Percentiles rank a stretch among this genome's conserved stretches.
These are phyloP conservation scores for Bedellia somnulentella DNA, from an alignment of 2,888 invertebrate genomes.

Conservation along the genomic window DNA sequence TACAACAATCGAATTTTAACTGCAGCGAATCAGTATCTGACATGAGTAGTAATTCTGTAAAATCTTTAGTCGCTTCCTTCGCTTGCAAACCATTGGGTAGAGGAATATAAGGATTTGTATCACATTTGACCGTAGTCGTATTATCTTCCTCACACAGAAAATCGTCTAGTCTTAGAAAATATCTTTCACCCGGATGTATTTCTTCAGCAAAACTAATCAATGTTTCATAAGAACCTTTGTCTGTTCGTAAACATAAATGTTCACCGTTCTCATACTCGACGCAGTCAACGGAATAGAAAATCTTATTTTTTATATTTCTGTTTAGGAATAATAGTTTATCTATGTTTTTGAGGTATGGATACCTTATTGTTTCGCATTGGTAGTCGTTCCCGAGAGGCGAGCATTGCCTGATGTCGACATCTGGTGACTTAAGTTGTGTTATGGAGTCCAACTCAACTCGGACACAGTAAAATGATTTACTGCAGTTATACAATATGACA, in stretches of 20 bases:
- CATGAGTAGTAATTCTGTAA: constrained; percentile 27
- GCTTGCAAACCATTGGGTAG: constrained; percentile 21
- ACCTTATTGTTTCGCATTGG: constrained; percentile 29
- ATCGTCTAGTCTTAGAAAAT: constrained; percentile 36
- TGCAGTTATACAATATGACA: constrained; percentile 27
- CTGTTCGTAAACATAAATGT: constrained; percentile 33
- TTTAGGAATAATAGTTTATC: constrained; percentile 36
- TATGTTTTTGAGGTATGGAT: constrained; percentile 29
- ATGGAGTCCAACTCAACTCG: constrained; percentile 23
- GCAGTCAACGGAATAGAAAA: constrained; percentile 38
- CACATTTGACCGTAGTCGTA: constrained; percentile 24
- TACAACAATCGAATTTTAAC: constrained; percentile 23
- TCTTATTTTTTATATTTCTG: constrained; percentile 24
- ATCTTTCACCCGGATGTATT: constrained; percentile 27
- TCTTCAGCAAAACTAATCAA: constrained; percentile 31
- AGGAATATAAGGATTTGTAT: constrained; percentile 30
- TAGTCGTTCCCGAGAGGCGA: constrained; percentile 16
- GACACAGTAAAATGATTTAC: constrained; percentile 19
- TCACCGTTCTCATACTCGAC: constrained; percentile 32
- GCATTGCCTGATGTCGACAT: constrained; percentile 23
- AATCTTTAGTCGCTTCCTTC: constrained; percentile 19
- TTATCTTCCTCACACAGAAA: constrained; percentile 36
- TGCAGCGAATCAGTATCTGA: constrained; percentile 19
- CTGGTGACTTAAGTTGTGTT: constrained; percentile 23
- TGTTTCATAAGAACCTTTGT: constrained; percentile 20